Evolutionary conservation across 2,113 vertebrate genomes (phyloP).

Genomic region (Rhea americana): DNA sequence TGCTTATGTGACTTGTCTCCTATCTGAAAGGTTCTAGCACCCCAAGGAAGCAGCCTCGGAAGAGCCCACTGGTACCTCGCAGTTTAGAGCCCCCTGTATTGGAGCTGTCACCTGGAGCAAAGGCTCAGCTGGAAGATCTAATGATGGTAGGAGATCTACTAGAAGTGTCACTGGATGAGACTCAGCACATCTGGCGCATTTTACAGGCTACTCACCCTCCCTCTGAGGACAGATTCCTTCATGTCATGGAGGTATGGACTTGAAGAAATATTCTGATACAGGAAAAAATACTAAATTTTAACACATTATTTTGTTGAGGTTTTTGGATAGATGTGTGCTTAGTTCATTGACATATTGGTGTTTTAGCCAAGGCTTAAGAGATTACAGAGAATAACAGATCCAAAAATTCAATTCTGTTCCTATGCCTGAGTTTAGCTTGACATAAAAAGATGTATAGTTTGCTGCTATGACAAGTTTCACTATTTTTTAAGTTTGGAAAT

Average conservation of each 20-base stretch:
- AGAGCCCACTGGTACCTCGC: conserved; percentile 93
- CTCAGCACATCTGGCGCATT: conserved; percentile 98
- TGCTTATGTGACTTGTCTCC: background rate
- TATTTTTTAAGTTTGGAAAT: background rate
- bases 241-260: conserved; percentile 90
- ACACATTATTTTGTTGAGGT: accelerated
- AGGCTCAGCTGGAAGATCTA: conserved; percentile 93
- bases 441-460: background rate
- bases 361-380: background rate
- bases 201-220: conserved; percentile 96
- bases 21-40: conserved; percentile 82
- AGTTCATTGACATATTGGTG: background rate
- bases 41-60: conserved; percentile 94
- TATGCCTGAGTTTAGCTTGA: background rate
- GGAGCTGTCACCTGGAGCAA: conserved; percentile 90
- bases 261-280: background rate
- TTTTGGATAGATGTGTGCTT: background rate
- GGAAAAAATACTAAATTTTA: background rate
- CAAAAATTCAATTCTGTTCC: background rate
- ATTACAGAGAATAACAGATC: background rate
- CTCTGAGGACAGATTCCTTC: conserved; percentile 94
- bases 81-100: conserved; percentile 95
- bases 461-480: background rate
- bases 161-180: conserved; percentile 97
- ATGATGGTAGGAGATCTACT: conserved; percentile 98